Evolutionary conservation across 2,888 invertebrate species (phyloP).

Genomic region (Saturnia japonica): DNA sequence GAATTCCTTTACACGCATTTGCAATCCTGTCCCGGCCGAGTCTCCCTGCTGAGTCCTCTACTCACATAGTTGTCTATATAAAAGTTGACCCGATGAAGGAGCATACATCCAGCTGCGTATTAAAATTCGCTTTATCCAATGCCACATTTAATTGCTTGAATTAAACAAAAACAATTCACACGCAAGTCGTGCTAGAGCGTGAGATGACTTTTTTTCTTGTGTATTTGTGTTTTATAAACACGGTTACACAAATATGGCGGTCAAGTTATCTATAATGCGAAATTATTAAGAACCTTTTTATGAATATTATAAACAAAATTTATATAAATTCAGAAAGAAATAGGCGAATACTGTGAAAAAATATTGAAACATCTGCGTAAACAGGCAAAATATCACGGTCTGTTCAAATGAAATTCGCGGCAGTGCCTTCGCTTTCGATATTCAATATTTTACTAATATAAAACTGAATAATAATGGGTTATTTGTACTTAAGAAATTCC

Average conservation of each 20-base stretch:
- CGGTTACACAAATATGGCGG: conserved; percentile 13
- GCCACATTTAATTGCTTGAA: conserved; percentile 7
- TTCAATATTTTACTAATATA: conserved; percentile 25
- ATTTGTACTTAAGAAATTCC: conserved; percentile 32
- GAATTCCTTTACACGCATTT: conserved; percentile 77
- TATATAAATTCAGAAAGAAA: neutral
- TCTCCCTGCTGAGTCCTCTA: conserved; percentile 17
- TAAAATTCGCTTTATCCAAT: conserved; percentile 26
- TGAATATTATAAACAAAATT: conserved; percentile 8
- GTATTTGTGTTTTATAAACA: no score
- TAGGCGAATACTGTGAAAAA: neutral
- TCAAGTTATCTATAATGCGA: conserved; percentile 42
- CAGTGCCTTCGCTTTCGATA: conserved; percentile 24
- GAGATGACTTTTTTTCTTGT: no score
- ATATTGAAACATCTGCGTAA: conserved; percentile 8
- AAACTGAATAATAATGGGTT: conserved; percentile 27
- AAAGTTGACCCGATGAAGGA: conserved; percentile 16
- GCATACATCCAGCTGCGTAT: conserved; percentile 17
- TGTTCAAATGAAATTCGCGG: conserved; percentile 22
- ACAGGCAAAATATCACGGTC: conserved; percentile 12
- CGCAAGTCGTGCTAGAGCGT: neutral
- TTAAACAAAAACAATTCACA: neutral
- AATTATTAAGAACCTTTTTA: conserved; percentile 33
- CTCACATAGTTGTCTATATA: conserved; percentile 16
- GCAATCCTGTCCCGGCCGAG: conserved; percentile 66